Base-by-base conservation (phyloP, 2,113 vertebrate species). In the Zootoca vivipara region DNA sequence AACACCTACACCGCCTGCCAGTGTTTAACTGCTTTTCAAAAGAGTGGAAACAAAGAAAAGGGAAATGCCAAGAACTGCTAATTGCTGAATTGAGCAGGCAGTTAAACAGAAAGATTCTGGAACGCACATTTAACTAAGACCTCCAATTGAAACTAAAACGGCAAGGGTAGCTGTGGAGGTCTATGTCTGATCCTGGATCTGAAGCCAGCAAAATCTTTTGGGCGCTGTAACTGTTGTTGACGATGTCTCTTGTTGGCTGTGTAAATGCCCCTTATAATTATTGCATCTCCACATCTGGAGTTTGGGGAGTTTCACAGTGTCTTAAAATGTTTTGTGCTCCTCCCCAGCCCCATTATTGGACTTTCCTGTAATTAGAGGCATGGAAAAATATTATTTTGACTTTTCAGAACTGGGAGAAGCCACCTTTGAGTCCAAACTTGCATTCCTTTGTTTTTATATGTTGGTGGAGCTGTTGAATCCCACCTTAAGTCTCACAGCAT, bases 1-100 rank as follows among this genome's bases (percentile, higher is more conserved):
- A 83, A 88, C 62, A 69, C 80, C 58, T 65, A 64, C 40, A 75
- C 70, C n/a, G 30, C 72, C 80, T 83, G 72, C 79, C 86, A 87
- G 79, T 64, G 75, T 42, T 87, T 64, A 82, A 26, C 79, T 9
- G 38, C 70, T 87, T 82, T 82, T 65, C 79, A 35, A 74, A 86
- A 65, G 79, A 46, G 75, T 75, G 58, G 80, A 87, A 75, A 87
- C 72, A 88, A 83, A 83, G 87, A 33, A 82, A 83, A 75, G n/a
- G 72, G 62, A 83, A 82, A 40, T 56, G 80, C 72, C 72, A 88
- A 83, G 72, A 77, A 26, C 30, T 42, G 70, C 30, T 82, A 82
- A 87, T 82, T 82, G 70, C 69, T 64, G 20, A 82, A 87, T 20
- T 20, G 70, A 82, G 38, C 79, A 35, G 78, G 65, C 80, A 73